Percentiles rank a stretch among this genome's conserved stretches.
phyloP scores from a whole-genome alignment of 2,113 vertebrate genomes.

The Chrysemys picta region DNA sequence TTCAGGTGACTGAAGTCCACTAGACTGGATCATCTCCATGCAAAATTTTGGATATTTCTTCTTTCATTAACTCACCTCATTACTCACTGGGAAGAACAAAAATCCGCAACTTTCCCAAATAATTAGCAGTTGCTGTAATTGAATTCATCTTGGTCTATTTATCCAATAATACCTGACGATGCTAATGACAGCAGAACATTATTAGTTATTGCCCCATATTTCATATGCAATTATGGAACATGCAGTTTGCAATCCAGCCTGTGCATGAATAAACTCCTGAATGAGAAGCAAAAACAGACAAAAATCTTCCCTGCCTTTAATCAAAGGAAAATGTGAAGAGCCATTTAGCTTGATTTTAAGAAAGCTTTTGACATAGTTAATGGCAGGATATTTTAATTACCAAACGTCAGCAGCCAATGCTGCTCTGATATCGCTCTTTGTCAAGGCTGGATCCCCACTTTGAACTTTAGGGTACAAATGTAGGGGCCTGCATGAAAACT shows the following conservation, averaged over 20 bases:
- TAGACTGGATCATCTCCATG: not conserved
- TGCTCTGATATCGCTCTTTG: constrained; percentile 29
- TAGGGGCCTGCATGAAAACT: too few species aligned
- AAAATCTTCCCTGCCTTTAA: not conserved
- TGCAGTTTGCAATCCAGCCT: fast-evolving
- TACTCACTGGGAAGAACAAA: not conserved
- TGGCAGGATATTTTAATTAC: constrained; percentile 69
- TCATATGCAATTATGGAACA: not conserved
- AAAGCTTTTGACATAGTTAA: constrained; percentile 59
- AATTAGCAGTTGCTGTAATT: not conserved
- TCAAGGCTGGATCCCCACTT: too few species aligned
- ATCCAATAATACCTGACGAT: not conserved
- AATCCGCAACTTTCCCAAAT: not conserved
- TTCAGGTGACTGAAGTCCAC: not conserved
- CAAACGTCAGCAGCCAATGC: not conserved
- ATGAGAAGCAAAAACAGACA: fast-evolving
- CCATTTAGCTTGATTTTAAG: constrained; percentile 44
- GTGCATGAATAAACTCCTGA: fast-evolving
- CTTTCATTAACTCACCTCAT: not conserved
- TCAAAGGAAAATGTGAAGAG: constrained; percentile 43
- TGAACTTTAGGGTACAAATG: too few species aligned
- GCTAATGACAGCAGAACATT: not conserved
- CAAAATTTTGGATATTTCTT: not conserved
- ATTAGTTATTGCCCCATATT: fast-evolving
- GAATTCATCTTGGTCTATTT: not conserved